Percentiles rank a stretch among this genome's conserved stretches.
Conservation (phyloP, 2,113 vertebrate genomes). For the Casuarius casuarius region DNA sequence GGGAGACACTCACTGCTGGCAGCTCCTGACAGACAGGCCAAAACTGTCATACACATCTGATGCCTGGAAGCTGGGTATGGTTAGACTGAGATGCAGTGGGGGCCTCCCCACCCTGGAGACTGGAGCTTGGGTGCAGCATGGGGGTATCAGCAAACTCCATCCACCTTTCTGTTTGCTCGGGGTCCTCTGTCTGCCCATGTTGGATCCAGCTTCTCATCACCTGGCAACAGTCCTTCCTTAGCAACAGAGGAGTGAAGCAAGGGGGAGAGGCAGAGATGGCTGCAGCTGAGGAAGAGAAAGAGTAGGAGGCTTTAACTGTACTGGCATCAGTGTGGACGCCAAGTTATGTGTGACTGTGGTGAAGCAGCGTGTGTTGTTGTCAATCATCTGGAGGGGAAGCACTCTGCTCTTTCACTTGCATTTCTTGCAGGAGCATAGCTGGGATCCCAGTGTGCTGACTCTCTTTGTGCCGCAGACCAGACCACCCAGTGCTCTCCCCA, state of each 20-base stretch:
- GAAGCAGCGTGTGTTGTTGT: background rate
- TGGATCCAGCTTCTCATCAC: slow-evolving; percentile 31
- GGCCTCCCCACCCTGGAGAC: background rate
- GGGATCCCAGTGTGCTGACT: background rate
- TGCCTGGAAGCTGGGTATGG: background rate
- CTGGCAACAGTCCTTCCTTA: slow-evolving; percentile 49
- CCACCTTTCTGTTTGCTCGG: background rate
- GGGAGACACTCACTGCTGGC: background rate
- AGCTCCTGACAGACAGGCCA: background rate
- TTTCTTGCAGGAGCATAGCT: background rate
- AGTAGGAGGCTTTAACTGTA: background rate
- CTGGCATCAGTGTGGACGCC: background rate
- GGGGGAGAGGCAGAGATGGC: background rate
- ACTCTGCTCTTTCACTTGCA: background rate
- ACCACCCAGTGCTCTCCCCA: background rate
- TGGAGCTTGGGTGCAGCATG: background rate
- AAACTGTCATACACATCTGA: background rate
- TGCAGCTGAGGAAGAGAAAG: background rate
- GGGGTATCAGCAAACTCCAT: background rate
- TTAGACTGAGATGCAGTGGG: background rate
- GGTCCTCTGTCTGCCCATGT: background rate
- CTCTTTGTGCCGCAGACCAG: background rate
- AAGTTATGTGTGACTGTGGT: slow-evolving; percentile 12
- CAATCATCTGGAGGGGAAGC: too few species aligned
- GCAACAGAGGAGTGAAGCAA: slow-evolving; percentile 22